phyloP scores from a whole-genome alignment of 2,797 vertebrate species.

The Meriones psammophilus region DNA sequence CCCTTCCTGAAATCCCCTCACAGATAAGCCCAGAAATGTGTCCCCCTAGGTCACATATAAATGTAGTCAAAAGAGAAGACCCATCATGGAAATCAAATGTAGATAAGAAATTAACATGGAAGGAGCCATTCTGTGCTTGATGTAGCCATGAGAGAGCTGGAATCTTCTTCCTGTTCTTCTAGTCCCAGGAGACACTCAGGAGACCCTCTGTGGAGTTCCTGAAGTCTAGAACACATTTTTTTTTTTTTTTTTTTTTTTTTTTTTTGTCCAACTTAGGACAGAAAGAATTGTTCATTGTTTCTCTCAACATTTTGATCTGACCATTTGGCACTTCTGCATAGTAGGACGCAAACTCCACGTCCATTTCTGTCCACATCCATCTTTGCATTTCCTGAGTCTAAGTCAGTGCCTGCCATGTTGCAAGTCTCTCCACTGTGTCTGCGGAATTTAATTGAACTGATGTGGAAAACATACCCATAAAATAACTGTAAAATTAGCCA shows the following conservation, averaged over 20 bases:
- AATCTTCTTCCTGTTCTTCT: no score
- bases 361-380: not conserved
- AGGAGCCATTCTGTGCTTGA: not conserved
- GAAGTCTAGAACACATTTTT: not conserved
- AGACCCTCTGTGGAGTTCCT: not conserved
- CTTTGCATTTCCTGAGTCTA: not conserved
- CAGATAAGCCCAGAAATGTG: not conserved
- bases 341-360: not conserved
- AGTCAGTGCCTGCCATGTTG: no score
- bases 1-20: not conserved
- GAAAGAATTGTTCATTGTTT: not conserved
- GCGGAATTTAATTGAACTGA: not conserved
- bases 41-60: not conserved
- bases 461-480: not conserved
- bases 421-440: not conserved
- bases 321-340: not conserved
- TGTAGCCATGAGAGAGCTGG: no score
- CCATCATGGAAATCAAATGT: not conserved
- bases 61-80: not conserved
- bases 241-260: not conserved
- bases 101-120: not conserved
- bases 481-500: not conserved
- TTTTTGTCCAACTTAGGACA: not conserved
- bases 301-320: slow-evolving; percentile 17
- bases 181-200: not conserved